Conservation (phyloP, 1,140 invertebrate genomes). For the Pararge aegeria region DNA sequence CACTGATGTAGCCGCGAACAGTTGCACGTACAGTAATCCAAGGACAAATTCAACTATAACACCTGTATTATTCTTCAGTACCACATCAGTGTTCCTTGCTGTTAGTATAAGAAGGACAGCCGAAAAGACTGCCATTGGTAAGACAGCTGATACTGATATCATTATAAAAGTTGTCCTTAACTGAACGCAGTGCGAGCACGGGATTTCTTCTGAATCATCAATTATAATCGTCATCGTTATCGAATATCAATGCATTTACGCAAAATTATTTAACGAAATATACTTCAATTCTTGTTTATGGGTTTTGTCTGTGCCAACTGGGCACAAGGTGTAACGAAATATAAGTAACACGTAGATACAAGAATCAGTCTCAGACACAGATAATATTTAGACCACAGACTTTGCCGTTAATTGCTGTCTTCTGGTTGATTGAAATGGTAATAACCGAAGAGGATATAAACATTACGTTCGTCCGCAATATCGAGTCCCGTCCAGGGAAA, state of each 20-base stretch:
- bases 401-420: too few species aligned
- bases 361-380: too few species aligned
- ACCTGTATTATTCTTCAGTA: constrained; percentile 23
- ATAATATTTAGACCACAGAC: too few species aligned
- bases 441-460: too few species aligned
- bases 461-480: too few species aligned
- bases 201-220: constrained; percentile 39
- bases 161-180: constrained; percentile 41
- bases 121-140: constrained; percentile 47
- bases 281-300: too few species aligned
- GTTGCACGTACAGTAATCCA: constrained; percentile 47
- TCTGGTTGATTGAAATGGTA: too few species aligned
- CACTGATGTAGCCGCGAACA: constrained; percentile 45
- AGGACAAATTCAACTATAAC: constrained; percentile 46
- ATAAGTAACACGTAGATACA: too few species aligned
- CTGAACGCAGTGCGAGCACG: constrained; percentile 43
- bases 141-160: constrained; percentile 43
- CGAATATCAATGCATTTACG: background rate
- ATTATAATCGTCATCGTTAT: constrained; percentile 38
- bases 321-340: too few species aligned
- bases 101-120: constrained; percentile 37
- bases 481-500: too few species aligned
- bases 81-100: constrained; percentile 21
- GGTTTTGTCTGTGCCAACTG: too few species aligned
- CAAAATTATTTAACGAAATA: background rate